These are phyloP conservation scores for Andrena chrysosceles DNA, from an alignment of 2,888 invertebrate genomes.

Conservation along the genomic window DNA sequence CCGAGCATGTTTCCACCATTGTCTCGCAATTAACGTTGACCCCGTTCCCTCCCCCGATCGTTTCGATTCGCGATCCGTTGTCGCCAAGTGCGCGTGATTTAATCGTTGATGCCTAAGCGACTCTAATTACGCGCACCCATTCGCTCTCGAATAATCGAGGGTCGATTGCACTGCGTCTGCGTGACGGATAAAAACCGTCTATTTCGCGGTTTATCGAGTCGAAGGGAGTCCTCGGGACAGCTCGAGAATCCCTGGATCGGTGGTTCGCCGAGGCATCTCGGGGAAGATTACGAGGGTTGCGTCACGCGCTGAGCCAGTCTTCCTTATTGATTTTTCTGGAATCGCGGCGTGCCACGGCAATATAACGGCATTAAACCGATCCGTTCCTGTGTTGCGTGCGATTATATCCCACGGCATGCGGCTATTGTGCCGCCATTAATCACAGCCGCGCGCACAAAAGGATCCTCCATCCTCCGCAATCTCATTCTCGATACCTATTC, in stretches of 20 bases:
- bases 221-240: neutral
- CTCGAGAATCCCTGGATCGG: slow-evolving; percentile 16
- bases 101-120: slow-evolving; percentile 20
- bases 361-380: slow-evolving; percentile 51
- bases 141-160: neutral
- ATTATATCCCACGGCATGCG: slow-evolving; percentile 58
- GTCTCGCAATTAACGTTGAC: slow-evolving; percentile 57
- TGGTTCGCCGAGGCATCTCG: neutral
- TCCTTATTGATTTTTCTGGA: slow-evolving; percentile 32
- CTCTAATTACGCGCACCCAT: neutral
- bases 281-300: slow-evolving; percentile 25
- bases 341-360: slow-evolving; percentile 23
- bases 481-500: slow-evolving; percentile 54
- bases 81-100: neutral
- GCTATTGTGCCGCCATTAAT: slow-evolving; percentile 62
- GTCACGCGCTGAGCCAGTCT: slow-evolving; percentile 14
- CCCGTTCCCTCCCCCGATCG: slow-evolving; percentile 29
- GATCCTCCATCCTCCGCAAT: slow-evolving; percentile 58
- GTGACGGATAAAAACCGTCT: neutral
- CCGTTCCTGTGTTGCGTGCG: slow-evolving; percentile 41
- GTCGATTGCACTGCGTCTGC: too few species aligned
- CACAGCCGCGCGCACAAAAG: slow-evolving; percentile 57
- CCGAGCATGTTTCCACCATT: slow-evolving; percentile 43
- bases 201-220: neutral
- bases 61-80: slow-evolving; percentile 12